phyloP scores from a whole-genome alignment of 1,140 invertebrate species.

The Brachionus paranguensis region DNA sequence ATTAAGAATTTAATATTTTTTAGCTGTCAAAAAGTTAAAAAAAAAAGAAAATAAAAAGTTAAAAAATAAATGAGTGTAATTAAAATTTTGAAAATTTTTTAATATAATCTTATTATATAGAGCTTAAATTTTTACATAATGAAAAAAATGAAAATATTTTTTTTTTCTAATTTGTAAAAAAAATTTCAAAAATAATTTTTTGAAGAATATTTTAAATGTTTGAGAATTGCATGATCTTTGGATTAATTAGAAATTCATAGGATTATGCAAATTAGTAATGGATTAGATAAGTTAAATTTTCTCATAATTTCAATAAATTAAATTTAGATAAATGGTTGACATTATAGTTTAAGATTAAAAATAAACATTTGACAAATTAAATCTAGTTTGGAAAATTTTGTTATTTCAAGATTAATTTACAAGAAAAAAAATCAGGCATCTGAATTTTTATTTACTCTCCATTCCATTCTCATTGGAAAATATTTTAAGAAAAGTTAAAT shows the following conservation, averaged over 20 bases:
- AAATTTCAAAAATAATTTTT: too few species aligned
- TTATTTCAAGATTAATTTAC: conserved; percentile 28
- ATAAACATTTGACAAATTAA: background rate
- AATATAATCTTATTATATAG: too few species aligned
- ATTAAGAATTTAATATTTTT: too few species aligned
- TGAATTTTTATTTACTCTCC: conserved; percentile 20
- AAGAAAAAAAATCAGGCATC: conserved; percentile 10
- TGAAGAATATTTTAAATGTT: background rate
- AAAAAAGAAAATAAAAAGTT: too few species aligned
- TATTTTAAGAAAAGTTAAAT: conserved; percentile 13
- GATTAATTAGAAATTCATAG: background rate
- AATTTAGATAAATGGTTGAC: background rate
- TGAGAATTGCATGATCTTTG: background rate
- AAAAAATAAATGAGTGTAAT: too few species aligned
- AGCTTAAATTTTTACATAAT: too few species aligned
- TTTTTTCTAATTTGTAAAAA: too few species aligned
- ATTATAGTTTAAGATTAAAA: background rate
- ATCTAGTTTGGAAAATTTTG: background rate
- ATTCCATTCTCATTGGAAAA: background rate
- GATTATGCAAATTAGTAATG: background rate
- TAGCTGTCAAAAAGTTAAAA: too few species aligned
- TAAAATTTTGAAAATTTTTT: too few species aligned
- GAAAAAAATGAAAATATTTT: too few species aligned
- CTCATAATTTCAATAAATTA: background rate
- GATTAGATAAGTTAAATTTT: background rate